These are phyloP conservation scores for Bolinopsis microptera DNA, from an alignment of 37 sponge, comb jelly and placozoan genomes.

Conservation along the genomic window DNA sequence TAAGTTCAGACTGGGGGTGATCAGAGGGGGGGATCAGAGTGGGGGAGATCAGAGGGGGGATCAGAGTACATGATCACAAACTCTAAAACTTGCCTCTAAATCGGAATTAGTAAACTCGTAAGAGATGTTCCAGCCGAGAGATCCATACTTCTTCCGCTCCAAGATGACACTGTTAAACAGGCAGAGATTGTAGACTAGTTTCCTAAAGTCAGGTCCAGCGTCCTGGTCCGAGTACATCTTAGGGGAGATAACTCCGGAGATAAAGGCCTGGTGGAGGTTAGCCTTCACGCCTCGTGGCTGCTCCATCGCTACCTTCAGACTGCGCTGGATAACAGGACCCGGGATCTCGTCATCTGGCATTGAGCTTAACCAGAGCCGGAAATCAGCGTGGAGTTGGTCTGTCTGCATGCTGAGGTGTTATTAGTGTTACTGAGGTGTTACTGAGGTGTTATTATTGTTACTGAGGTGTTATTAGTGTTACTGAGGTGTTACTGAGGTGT, in stretches of 20 bases:
- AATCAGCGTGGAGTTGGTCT: constrained; percentile 66
- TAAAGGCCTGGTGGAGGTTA: constrained; percentile 70
- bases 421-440: no score
- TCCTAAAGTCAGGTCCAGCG: constrained; percentile 67
- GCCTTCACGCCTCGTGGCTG: constrained; percentile 69
- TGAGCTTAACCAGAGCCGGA: constrained; percentile 73
- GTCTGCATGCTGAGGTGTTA: constrained; percentile 52
- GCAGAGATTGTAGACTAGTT: constrained; percentile 92
- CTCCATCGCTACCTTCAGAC: constrained; percentile 68
- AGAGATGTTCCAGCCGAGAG: constrained; percentile 99
- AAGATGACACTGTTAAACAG: constrained; percentile 96
- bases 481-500: no score
- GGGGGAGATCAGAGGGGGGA: no score
- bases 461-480: no score
- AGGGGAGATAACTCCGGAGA: constrained; percentile 53
- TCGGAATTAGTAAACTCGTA: constrained; percentile 99
- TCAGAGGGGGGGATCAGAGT: no score
- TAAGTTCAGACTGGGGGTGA: no score
- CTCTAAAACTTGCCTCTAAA: constrained; percentile 70
- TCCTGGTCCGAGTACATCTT: constrained; percentile 15
- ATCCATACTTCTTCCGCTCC: constrained; percentile 99
- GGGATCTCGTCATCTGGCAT: constrained; percentile 67
- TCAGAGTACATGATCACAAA: no score
- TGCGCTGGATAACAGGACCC: constrained; percentile 60
- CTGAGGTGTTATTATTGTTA: no score